Evolutionary conservation across 1,140 invertebrate species (phyloP).

Genomic region (Heliconius nattereri): DNA sequence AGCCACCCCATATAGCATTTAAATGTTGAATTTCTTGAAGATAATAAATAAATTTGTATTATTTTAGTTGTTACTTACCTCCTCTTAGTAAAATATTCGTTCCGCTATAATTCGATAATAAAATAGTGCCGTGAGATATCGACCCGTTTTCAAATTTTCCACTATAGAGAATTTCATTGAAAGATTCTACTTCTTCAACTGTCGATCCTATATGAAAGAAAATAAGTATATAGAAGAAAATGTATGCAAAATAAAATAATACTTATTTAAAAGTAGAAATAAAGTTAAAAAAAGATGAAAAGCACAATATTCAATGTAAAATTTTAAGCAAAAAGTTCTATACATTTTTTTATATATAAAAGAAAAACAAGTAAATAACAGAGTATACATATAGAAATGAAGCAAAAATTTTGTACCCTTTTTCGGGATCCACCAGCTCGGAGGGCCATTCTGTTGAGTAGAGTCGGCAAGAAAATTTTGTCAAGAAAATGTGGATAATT

Average conservation of each 20-base stretch:
- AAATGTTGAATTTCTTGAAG: not conserved
- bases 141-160: constrained; percentile 43
- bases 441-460: no score
- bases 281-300: not conserved
- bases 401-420: no score
- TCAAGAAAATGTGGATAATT: not conserved
- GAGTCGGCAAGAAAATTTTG: not conserved
- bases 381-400: no score
- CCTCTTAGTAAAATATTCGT: not conserved
- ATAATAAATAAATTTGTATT: not conserved
- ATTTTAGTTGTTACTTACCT: not conserved
- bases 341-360: no score
- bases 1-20: no score
- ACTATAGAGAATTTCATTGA: constrained; percentile 53
- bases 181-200: constrained; percentile 33
- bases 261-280: not conserved
- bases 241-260: not conserved
- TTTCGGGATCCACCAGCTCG: no score
- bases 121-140: constrained; percentile 55
- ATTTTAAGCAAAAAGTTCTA: no score
- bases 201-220: constrained; percentile 10
- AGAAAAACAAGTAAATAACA: no score
- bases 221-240: not conserved
- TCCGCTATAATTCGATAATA: constrained; percentile 23
- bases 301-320: not conserved